Conservation (phyloP, 2,888 invertebrate genomes). For the Leucoptera coffeella region DNA sequence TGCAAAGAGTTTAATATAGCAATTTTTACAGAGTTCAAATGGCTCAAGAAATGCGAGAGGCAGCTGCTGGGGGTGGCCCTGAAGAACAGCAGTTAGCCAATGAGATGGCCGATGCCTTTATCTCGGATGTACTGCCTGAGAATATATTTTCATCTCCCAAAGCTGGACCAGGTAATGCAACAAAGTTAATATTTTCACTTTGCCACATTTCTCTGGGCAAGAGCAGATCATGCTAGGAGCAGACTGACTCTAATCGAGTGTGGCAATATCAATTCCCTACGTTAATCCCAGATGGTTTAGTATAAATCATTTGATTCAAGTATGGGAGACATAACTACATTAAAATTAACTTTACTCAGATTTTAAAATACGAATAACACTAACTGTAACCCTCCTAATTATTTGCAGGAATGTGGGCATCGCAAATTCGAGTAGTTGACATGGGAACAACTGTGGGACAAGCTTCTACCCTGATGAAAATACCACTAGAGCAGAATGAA, state of each 20-base stretch:
- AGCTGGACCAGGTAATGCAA: slow-evolving; percentile 64
- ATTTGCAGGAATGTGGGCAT: slow-evolving; percentile 86
- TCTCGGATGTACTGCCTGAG: slow-evolving; percentile 92
- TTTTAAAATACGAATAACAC: slow-evolving; percentile 20
- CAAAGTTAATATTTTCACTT: not conserved
- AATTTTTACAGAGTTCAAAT: slow-evolving; percentile 71
- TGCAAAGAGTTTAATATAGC: too few species aligned
- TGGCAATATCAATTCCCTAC: slow-evolving; percentile 39
- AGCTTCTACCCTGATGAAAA: slow-evolving; percentile 69
- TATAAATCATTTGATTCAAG: slow-evolving; percentile 44
- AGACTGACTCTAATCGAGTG: slow-evolving; percentile 42
- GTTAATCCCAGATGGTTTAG: slow-evolving; percentile 43
- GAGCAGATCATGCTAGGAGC: slow-evolving; percentile 27
- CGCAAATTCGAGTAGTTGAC: slow-evolving; percentile 78
- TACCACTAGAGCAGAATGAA: slow-evolving; percentile 91
- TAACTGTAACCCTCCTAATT: slow-evolving; percentile 56
- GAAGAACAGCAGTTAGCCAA: slow-evolving; percentile 93
- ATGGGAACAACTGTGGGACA: slow-evolving; percentile 56
- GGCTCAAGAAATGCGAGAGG: slow-evolving; percentile 98
- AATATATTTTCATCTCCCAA: slow-evolving; percentile 92
- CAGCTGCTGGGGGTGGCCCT: slow-evolving; percentile 72
- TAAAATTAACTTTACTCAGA: slow-evolving; percentile 67
- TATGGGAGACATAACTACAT: slow-evolving; percentile 62
- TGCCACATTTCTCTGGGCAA: slow-evolving; percentile 50
- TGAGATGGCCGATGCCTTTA: slow-evolving; percentile 95